Evolutionary conservation across 2,113 vertebrate genomes (phyloP), one percentile per base, ranked within the genome.

Genomic region (Glareola pratincola): DNA sequence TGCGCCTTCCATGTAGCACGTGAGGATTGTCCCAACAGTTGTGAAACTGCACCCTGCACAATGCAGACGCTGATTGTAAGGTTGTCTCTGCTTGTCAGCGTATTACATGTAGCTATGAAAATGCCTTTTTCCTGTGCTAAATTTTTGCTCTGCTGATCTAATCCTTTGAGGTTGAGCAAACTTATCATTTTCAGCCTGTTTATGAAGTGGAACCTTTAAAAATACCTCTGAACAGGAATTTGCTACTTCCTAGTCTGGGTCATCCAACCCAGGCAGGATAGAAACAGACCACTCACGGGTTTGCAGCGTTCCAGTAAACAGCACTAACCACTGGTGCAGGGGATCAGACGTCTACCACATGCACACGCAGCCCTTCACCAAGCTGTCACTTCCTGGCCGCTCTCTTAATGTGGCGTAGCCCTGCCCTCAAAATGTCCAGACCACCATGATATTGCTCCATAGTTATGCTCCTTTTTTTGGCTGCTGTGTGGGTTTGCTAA

Each of bases 211-310:
- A 91, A 79, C 56, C 32, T 97, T 97, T 83, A 95, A 97, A 97
- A 97, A 97, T 97, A 97, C 86, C 71, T 95, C 94, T 50, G 45
- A 89, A 79, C 39, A 91, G 86, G 93, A 93, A 82, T 87, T 78
- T 89, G 66, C 12, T 62, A 18, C 77, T 96, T 95, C 77, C 36
- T 88, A 51, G 53, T 57, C 85, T 75, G 82, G 82, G 67, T 96
- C 87, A 81, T 76, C 64, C 36, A 73, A 41, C 50, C 67, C 24
- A 66, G 32, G 54, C 71, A 60, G 94, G 75, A 37, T 60, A 87
- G 66, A 79, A 89, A 36, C 47, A 8, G 43, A 66, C 54, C 10
- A 17, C 32, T 90, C 18, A 20, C 2, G 14, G n/a, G 71, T 90
- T 88, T 80, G 24, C 1, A 8, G 24, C 1, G 9, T 96, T 92